A percentile compares a stretch with the other conserved stretches of the same genome.
Evolutionary conservation across 2,888 invertebrate species (phyloP).

Genomic region (Rhorus exstirpatorius): DNA sequence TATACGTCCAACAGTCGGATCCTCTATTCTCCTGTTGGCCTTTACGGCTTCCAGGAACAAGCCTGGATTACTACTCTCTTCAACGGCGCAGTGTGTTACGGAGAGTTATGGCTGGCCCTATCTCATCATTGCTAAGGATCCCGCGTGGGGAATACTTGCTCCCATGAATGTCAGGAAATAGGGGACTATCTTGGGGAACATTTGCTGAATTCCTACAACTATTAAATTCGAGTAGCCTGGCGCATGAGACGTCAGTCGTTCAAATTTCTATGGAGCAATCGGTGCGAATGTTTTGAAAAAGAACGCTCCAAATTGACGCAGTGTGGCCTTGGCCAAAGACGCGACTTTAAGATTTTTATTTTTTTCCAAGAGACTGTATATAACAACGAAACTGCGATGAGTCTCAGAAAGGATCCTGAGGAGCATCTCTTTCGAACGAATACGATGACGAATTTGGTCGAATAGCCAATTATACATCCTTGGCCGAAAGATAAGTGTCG

Average conservation of each 20-base stretch:
- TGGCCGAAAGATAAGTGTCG: background rate
- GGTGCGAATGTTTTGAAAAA: constrained; percentile 1
- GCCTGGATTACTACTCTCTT: constrained; percentile 38
- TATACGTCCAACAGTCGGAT: constrained; percentile 32
- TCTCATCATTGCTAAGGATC: constrained; percentile 53
- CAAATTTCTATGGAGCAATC: background rate
- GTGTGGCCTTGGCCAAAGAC: constrained; percentile 12
- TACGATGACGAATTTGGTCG: constrained; percentile 31
- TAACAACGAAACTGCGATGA: background rate
- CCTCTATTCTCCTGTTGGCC: constrained; percentile 37
- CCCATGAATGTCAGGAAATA: constrained; percentile 54
- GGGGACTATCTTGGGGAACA: constrained; percentile 15
- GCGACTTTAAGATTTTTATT: background rate
- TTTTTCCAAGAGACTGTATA: background rate
- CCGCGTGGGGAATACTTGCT: constrained; percentile 42
- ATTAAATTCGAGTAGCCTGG: constrained; percentile 24
- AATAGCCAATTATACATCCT: constrained; percentile 17
- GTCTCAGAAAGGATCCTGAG: constrained; percentile 13
- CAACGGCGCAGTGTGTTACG: constrained; percentile 28
- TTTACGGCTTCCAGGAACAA: constrained; percentile 65
- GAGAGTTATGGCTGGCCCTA: constrained; percentile 59
- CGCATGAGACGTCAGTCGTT: background rate
- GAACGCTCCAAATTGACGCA: constrained; percentile 8
- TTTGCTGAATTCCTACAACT: constrained; percentile 49
- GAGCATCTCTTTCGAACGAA: background rate